A percentile compares a stretch with the other conserved stretches of the same genome.
Conservation (phyloP, 92 coral and sea anemone species). For the Anthopleura xanthogrammica region DNA sequence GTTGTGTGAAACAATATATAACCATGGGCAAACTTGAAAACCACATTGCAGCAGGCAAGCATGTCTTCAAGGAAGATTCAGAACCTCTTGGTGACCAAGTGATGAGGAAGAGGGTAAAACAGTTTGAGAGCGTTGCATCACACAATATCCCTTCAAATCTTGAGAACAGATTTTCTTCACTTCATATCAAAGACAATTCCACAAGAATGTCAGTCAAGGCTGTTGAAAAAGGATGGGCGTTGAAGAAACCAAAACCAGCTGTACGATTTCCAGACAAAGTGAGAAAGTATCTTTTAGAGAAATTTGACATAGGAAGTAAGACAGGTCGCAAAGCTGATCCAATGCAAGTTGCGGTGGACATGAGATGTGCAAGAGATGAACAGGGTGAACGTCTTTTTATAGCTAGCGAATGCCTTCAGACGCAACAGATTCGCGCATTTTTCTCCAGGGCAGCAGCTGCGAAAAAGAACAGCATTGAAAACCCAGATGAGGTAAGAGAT, state of each 20-base stretch:
- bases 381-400: slow-evolving; percentile 14
- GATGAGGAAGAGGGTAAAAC: slow-evolving; percentile 34
- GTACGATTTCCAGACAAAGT: slow-evolving; percentile 38
- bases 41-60: slow-evolving; percentile 32
- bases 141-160: slow-evolving; percentile 6
- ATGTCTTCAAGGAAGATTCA: slow-evolving; percentile 22
- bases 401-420: slow-evolving; percentile 17
- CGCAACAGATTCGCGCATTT: slow-evolving; percentile 35
- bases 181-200: slow-evolving; percentile 13
- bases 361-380: slow-evolving; percentile 46
- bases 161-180: not conserved
- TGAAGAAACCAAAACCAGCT: not conserved
- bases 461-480: not conserved
- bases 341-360: slow-evolving; percentile 26
- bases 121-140: slow-evolving; percentile 25
- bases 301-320: not conserved
- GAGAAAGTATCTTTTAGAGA: slow-evolving; percentile 30
- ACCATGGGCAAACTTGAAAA: slow-evolving; percentile 12
- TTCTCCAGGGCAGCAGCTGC: slow-evolving; percentile 33
- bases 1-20: slow-evolving; percentile 32
- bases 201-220: not conserved
- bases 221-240: not conserved
- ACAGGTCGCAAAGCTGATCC: slow-evolving; percentile 26
- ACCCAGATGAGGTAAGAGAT: slow-evolving; percentile 32
- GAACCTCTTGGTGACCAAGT: slow-evolving; percentile 41